Conservation (phyloP, 2,797 vertebrate genomes). For the Siniperca scherzeri region DNA sequence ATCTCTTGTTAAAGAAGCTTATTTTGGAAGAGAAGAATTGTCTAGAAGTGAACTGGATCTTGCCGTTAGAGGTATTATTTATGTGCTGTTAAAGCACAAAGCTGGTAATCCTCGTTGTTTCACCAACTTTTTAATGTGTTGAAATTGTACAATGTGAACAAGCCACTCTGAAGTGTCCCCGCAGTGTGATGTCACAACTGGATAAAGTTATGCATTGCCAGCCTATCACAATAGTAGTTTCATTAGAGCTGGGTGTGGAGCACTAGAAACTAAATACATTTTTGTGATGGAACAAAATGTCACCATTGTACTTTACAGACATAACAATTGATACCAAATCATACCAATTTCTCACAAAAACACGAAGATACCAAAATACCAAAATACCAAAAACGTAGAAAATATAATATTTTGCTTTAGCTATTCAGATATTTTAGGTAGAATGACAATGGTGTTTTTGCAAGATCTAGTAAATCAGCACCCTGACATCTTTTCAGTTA, state of each 20-base stretch:
- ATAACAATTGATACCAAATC: not conserved
- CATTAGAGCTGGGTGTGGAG: slow-evolving; percentile 1
- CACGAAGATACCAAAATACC: not conserved
- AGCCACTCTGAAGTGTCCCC: slow-evolving; percentile 4
- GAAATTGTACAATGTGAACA: slow-evolving; percentile 5
- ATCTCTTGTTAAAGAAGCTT: not conserved
- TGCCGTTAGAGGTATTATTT: not conserved
- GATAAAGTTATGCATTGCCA: not conserved
- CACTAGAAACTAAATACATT: not conserved
- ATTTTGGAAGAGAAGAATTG: not conserved
- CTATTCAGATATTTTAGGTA: not conserved
- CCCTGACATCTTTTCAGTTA: not conserved
- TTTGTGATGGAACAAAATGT: slow-evolving; percentile 9
- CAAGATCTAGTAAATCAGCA: not conserved
- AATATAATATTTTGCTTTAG: not conserved
- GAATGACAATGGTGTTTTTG: not conserved
- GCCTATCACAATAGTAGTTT: not conserved
- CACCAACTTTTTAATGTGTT: slow-evolving; percentile 17
- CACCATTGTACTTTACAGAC: not conserved
- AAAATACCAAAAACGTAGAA: not conserved
- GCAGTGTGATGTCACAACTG: not conserved
- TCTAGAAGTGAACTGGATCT: not conserved
- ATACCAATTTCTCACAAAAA: not conserved
- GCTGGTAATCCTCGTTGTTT: not conserved
- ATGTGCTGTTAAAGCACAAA: not conserved